phyloP scores from a whole-genome alignment of 2,888 invertebrate species.

The Meteorus cinctellus region DNA sequence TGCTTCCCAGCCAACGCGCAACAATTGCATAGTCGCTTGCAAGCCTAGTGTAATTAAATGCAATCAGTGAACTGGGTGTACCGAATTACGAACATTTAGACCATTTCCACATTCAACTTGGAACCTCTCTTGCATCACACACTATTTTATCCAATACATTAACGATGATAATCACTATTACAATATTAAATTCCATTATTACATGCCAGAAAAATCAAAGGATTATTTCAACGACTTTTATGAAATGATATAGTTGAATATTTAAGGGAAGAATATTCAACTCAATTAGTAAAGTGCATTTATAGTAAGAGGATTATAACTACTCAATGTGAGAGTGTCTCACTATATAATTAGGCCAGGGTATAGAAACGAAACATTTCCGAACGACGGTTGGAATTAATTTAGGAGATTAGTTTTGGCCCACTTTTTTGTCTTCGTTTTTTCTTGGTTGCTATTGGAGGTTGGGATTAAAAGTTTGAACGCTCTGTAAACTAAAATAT shows the following conservation, averaged over 20 bases:
- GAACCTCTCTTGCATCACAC: slow-evolving; percentile 36
- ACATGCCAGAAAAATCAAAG: slow-evolving; percentile 27
- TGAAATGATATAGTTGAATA: too few relatives aligned
- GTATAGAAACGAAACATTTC: too few relatives aligned
- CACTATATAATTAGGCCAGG: too few relatives aligned
- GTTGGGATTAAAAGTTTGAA: too few relatives aligned
- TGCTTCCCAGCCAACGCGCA: slow-evolving; percentile 3
- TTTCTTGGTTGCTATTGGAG: too few relatives aligned
- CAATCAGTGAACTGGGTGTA: slow-evolving; percentile 63
- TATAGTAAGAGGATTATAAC: too few relatives aligned
- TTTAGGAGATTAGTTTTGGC: too few relatives aligned
- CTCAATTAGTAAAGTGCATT: slow-evolving; percentile 1
- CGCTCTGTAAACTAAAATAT: too few relatives aligned
- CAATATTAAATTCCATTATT: slow-evolving; percentile 26
- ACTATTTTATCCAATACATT: background rate
- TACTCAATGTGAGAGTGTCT: too few relatives aligned
- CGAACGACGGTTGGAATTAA: too few relatives aligned
- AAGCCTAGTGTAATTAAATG: slow-evolving; percentile 70
- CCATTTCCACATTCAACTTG: slow-evolving; percentile 37
- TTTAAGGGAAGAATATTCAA: slow-evolving; percentile 26
- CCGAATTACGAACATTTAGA: slow-evolving; percentile 43
- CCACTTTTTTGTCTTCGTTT: too few relatives aligned
- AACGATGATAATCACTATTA: slow-evolving; percentile 19
- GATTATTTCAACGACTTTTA: too few relatives aligned
- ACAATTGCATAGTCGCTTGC: slow-evolving; percentile 34